Percentiles rank a stretch among this genome's conserved stretches.
phyloP scores from a whole-genome alignment of 2,888 invertebrate species.

The Alsophila aescularia region DNA sequence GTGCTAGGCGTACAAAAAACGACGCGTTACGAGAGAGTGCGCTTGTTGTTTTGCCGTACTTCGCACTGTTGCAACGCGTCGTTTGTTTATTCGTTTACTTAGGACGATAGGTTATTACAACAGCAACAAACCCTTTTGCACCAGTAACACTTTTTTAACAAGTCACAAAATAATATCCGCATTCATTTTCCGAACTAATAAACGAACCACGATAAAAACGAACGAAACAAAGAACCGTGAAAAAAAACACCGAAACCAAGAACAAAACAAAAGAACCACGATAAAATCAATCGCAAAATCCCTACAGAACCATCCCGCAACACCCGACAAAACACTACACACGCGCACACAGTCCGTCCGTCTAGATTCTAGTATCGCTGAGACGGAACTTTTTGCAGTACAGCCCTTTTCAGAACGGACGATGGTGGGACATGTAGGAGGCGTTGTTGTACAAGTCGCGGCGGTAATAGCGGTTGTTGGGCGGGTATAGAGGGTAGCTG shows the following conservation, averaged over 20 bases:
- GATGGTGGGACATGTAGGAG: slow-evolving; percentile 71
- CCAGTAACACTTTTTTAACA: too few relatives aligned
- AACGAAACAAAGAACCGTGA: not conserved
- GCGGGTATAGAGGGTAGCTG: slow-evolving; percentile 63
- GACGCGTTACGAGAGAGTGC: too few relatives aligned
- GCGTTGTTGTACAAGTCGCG: slow-evolving; percentile 74
- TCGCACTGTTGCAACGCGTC: too few relatives aligned
- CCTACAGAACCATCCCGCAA: slow-evolving; percentile 50
- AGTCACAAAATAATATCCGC: too few relatives aligned
- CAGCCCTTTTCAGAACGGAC: slow-evolving; percentile 82
- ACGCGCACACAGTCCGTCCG: slow-evolving; percentile 54
- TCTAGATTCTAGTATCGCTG: slow-evolving; percentile 74
- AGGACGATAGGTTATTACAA: too few relatives aligned
- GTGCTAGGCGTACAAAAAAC: too few relatives aligned
- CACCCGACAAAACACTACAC: slow-evolving; percentile 52
- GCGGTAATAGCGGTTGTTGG: slow-evolving; percentile 60
- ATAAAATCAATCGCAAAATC: slow-evolving; percentile 32
- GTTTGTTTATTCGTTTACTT: too few relatives aligned
- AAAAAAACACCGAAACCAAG: not conserved
- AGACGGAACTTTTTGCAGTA: slow-evolving; percentile 81
- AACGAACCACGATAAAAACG: not conserved
- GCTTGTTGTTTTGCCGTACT: too few relatives aligned
- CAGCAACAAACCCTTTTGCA: too few relatives aligned
- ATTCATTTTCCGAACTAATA: too few relatives aligned
- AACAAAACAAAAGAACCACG: not conserved